Conservation (phyloP, 2,797 vertebrate genomes). For the Adrianichthys oophorus region DNA sequence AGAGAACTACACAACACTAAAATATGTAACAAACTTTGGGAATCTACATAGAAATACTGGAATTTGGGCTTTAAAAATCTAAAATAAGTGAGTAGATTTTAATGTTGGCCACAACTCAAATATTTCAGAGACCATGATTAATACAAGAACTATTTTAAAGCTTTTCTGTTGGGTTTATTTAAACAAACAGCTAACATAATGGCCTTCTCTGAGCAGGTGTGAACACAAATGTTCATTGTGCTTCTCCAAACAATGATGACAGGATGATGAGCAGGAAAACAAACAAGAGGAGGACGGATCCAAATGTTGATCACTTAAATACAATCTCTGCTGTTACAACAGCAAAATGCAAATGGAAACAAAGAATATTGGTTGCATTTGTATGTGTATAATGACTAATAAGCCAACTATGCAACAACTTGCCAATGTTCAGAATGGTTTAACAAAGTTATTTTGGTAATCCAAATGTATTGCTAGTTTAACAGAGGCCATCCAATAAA, state of each 20-base stretch:
- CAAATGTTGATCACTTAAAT: slow-evolving; percentile 55
- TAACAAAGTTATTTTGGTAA: no score
- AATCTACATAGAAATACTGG: slow-evolving; percentile 38
- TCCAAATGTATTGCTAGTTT: no score
- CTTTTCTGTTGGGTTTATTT: slow-evolving; percentile 66
- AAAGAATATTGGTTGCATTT: slow-evolving; percentile 12
- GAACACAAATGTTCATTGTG: slow-evolving; percentile 43
- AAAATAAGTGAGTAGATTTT: slow-evolving; percentile 44
- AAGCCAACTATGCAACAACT: no score
- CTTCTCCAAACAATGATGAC: slow-evolving; percentile 61
- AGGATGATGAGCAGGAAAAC: slow-evolving; percentile 28
- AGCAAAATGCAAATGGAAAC: slow-evolving; percentile 27
- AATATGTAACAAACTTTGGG: slow-evolving; percentile 30
- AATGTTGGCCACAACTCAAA: slow-evolving; percentile 64
- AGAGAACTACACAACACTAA: slow-evolving; percentile 16
- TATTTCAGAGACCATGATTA: slow-evolving; percentile 77
- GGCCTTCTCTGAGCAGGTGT: slow-evolving; percentile 45
- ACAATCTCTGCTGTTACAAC: slow-evolving; percentile 32
- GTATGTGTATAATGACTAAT: slow-evolving; percentile 2
- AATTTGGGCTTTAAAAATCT: slow-evolving; percentile 37
- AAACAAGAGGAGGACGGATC: slow-evolving; percentile 28
- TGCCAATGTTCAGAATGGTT: no score
- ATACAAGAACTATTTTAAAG: slow-evolving; percentile 76
- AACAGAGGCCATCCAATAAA: no score
- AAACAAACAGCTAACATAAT: slow-evolving; percentile 57